phyloP scores from a whole-genome alignment of 1,140 invertebrate genomes.

The Paramacrobiotus metropolitanus region DNA sequence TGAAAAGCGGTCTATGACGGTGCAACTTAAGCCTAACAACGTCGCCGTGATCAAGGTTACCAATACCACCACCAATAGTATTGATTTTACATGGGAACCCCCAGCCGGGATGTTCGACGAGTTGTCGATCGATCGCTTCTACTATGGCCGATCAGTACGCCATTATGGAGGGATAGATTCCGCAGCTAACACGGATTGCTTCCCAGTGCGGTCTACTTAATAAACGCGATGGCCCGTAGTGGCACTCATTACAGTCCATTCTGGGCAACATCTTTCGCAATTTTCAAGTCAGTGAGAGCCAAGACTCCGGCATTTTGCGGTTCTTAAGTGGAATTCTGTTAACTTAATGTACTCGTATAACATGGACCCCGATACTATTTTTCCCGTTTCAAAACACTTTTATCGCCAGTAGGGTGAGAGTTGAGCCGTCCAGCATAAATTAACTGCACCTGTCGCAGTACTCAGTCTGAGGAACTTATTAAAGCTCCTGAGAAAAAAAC shows the following conservation, averaged over 20 bases:
- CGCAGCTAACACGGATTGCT: conserved; percentile 43
- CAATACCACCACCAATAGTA: conserved; percentile 47
- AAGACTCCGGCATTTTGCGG: no score
- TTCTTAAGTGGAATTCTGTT: no score
- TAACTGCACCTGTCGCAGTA: no score
- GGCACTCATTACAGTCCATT: background rate
- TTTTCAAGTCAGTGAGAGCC: background rate
- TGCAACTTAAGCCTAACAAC: conserved; percentile 40
- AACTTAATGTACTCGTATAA: no score
- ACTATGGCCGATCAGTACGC: conserved; percentile 46
- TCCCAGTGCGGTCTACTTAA: conserved; percentile 14
- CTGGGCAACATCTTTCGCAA: background rate
- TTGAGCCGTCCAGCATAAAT: no score
- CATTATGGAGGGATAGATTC: conserved; percentile 26
- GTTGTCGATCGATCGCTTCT: conserved; percentile 41
- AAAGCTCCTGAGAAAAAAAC: no score
- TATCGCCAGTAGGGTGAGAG: no score
- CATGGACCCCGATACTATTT: no score
- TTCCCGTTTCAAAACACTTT: no score
- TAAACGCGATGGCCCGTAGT: background rate
- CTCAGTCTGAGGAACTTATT: no score
- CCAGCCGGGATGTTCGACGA: conserved; percentile 60
- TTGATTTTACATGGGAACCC: conserved; percentile 50
- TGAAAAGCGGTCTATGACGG: background rate
- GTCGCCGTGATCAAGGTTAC: conserved; percentile 50